Base-by-base conservation (phyloP, 2,888 invertebrate genomes). In the Apotomis capreana region DNA sequence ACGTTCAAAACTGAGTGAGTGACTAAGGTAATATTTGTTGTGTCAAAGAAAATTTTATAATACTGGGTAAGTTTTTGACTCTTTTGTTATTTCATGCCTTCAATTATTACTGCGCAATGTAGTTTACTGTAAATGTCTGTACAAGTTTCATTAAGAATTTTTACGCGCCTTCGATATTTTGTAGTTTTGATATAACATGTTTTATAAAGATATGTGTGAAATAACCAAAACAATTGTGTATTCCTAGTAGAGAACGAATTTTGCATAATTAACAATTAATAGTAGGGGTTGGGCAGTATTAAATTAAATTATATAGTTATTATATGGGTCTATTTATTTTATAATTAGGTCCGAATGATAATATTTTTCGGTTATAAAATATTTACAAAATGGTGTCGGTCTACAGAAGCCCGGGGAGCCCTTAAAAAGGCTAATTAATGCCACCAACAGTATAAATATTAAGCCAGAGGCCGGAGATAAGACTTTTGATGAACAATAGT, bases 401-500 rank as follows among this genome's bases (percentile, higher is more conserved):
- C 8, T 15, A 54, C 8, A 54, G 52, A 6, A n/a, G n/a, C n/a
- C 15, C 15, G 15, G 52, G n/a, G n/a, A n/a, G n/a, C n/a, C n/a
- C 15, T 13, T 54, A 54, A 15, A 54, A 54, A 54, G 15, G 52
- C 52, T 54, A 15, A n/a, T 54, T 54, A 54, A n/a, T 15, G 8
- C 52, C n/a, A n/a, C 13, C 3, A 54, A 4, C 13, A 4, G 13
- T 54, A 13, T 5, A 15, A n/a, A 26, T 26, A 26, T 26, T 26
- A 26, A 26, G 55, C 55, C 55, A 57, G 26, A 57, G 55, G 55
- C 9, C 55, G 10, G 55, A 57, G 55, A 57, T 13, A 57, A 13
- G 55, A 57, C 55, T 57, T 57, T 68, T 44, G 40, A 51, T 26
- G 8, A 60, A 54, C 46, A 15, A 26, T 73, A 52, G n/a, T 15